Evolutionary conservation across 2,797 vertebrate genomes (phyloP).

Genomic region (Molossus alvarezi): DNA sequence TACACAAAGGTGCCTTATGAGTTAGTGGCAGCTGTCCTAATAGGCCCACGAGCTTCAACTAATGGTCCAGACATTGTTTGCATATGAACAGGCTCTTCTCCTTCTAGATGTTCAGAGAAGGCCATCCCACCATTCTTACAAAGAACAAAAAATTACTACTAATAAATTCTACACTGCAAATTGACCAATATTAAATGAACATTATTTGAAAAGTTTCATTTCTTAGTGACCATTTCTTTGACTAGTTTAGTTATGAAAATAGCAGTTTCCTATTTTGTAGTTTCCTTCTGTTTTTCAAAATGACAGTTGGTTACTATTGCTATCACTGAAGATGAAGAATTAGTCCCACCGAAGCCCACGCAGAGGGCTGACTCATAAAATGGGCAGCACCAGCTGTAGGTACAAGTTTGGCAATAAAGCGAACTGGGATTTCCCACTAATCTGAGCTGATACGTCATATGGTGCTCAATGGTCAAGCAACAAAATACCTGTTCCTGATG

Average conservation of each 20-base stretch:
- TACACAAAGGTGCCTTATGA: background rate
- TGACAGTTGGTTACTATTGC: background rate
- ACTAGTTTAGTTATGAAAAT: conserved; percentile 40
- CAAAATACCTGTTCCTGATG: conserved; percentile 34
- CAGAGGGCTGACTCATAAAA: background rate
- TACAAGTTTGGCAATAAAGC: background rate
- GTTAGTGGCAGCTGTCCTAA: background rate
- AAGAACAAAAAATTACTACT: background rate
- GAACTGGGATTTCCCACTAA: background rate
- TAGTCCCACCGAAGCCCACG: background rate
- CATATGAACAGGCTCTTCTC: background rate
- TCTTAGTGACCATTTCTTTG: conserved; percentile 4
- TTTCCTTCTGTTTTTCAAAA: background rate
- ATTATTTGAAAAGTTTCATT: background rate
- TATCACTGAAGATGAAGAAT: background rate
- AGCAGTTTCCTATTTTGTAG: background rate
- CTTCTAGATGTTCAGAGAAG: background rate
- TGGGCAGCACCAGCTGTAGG: background rate
- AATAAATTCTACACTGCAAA: background rate
- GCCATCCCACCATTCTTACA: background rate
- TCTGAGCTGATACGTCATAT: background rate
- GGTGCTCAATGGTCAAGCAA: background rate
- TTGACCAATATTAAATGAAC: background rate
- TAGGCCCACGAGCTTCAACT: background rate
- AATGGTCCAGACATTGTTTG: background rate